These are phyloP conservation scores for Drosophila falleni DNA, from an alignment of 2,888 invertebrate species.

Conservation along the genomic window DNA sequence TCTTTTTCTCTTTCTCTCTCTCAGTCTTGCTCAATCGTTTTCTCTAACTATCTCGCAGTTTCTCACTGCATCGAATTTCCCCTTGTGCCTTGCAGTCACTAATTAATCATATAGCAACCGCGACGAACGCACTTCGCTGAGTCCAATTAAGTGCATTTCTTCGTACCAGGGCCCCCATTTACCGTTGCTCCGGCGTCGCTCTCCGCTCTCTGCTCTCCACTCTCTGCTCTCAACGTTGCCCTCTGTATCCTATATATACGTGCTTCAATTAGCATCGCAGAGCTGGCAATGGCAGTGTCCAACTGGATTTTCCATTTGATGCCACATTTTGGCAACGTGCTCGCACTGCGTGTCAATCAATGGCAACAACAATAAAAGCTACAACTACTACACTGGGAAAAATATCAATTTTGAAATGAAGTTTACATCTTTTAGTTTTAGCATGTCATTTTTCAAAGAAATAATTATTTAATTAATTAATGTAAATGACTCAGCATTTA, in stretches of 20 bases:
- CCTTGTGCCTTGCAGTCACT: conserved; percentile 50
- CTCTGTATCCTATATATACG: conserved; percentile 32
- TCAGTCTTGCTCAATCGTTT: neutral
- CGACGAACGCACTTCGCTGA: conserved; percentile 49
- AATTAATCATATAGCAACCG: conserved; percentile 69
- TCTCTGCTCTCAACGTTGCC: neutral
- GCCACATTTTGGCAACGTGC: conserved; percentile 60
- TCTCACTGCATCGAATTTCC: neutral
- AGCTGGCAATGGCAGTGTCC: conserved; percentile 41
- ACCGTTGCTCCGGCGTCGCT: neutral
- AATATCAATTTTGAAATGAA: neutral
- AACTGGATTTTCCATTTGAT: conserved; percentile 40
- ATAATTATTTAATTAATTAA: too few relatives aligned
- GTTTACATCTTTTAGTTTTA: neutral
- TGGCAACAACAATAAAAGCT: conserved; percentile 29
- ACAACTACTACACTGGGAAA: conserved; percentile 15
- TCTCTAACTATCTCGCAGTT: neutral
- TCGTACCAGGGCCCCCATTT: conserved; percentile 31
- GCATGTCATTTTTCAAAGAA: too few relatives aligned
- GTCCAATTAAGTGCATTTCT: conserved; percentile 76
- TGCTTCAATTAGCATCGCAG: conserved; percentile 72
- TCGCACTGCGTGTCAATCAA: conserved; percentile 75
- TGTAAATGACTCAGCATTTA: too few relatives aligned
- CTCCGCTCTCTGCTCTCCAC: too few relatives aligned
- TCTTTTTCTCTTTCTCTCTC: neutral